Evolutionary conservation across 2,113 vertebrate genomes (phyloP), one percentile per base, ranked within the genome.

Genomic region (Chamaetylas fuelleborni): DNA sequence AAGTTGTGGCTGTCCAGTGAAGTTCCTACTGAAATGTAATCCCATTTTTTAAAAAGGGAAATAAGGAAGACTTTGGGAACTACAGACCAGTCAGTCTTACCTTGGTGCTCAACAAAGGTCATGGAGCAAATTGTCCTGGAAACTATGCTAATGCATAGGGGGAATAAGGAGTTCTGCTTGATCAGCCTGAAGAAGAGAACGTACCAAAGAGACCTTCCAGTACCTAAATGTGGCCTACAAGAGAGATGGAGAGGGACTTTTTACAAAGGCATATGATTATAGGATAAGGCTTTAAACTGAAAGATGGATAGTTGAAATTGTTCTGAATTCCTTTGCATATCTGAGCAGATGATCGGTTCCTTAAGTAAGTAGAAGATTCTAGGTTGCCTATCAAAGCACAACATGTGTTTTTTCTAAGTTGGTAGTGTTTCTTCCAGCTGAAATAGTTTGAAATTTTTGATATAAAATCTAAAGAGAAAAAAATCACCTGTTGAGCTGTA

Each of bases 31-130:
- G 57, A 62, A 58, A 22, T 1, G 1, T 51, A 64, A 51, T 20
- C 8, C 17, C 11, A 34, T 26, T 79, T 71, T 26, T 9, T 15
- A n/a, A 51, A 38, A 38, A 28, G 12, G 14, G 5, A 58, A 61
- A 40, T n/a, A 22, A 67, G 24, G 19, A 40, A 26, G 8, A 28
- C 15, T 29, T 0, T 0, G 17, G 12, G n/a, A 72, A 2, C 16
- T 51, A 23, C 29, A 53, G 36, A 6, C 23, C 24, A 8, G 48
- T 77, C 42, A 42, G 26, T 51, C 64, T 64, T 33, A 29, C 6
- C 14, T 51, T 6, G 5, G 19, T 65, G 17, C 36, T 20, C 14
- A 58, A 11, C n/a, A 51, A 22, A 64, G 25, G 22, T 51, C 43
- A 22, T 19, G 26, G 48, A 56, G 56, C 25, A 70, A 47, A 70